Percentiles rank a stretch among this genome's conserved stretches.
phyloP scores from a whole-genome alignment of 2,797 vertebrate genomes.

The Schizopygopsis malacanthus region DNA sequence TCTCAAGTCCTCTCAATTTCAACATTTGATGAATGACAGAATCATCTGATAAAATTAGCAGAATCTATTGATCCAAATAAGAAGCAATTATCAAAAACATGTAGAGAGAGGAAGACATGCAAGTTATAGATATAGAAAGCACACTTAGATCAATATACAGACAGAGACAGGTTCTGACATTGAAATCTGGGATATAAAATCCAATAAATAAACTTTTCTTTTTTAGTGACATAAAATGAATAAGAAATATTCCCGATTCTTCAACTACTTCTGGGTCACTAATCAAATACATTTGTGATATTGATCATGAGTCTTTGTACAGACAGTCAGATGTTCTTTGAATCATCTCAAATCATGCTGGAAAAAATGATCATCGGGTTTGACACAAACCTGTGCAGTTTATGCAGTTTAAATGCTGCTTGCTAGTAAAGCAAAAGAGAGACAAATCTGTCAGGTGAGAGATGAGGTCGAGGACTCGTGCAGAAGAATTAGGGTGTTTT shows the following conservation, averaged over 20 bases:
- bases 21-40: conserved; percentile 13
- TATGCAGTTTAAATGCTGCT: no score
- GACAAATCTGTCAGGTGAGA: no score
- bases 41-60: conserved; percentile 22
- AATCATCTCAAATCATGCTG: neutral
- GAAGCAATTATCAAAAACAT: conserved; percentile 5
- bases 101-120: neutral
- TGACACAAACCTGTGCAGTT: neutral
- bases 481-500: no score
- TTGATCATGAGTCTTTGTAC: neutral
- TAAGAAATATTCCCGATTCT: no score
- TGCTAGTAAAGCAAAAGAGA: no score
- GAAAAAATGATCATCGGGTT: neutral
- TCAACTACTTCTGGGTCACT: no score
- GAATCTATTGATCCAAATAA: conserved; percentile 18
- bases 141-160: conserved; percentile 33
- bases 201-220: neutral
- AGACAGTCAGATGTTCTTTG: neutral
- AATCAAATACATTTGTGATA: neutral
- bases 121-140: conserved; percentile 29
- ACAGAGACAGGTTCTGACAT: neutral
- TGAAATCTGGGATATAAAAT: neutral
- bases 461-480: no score
- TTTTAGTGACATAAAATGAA: no score
- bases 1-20: neutral